phyloP scores from a whole-genome alignment of 2,888 invertebrate species.

The Melanophora roralis region DNA sequence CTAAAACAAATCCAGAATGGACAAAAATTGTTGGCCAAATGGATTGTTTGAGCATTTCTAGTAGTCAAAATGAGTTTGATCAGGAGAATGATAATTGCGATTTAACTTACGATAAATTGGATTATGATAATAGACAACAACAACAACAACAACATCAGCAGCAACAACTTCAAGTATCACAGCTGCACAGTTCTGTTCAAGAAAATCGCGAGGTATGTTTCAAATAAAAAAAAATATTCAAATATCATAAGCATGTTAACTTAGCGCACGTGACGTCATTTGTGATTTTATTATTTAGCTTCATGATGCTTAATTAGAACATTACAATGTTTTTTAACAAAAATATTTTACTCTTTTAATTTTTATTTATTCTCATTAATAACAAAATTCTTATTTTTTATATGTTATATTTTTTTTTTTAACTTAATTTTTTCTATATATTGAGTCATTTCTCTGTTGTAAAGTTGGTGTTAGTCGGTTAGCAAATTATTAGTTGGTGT shows the following conservation, averaged over 20 bases:
- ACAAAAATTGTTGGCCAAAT: constrained; percentile 72
- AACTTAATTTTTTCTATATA: too few relatives aligned
- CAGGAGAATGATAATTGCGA: constrained; percentile 80
- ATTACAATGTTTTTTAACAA: not conserved
- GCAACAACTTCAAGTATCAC: constrained; percentile 59
- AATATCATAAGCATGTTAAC: not conserved
- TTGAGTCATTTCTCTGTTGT: too few relatives aligned
- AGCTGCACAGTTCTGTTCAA: constrained; percentile 63
- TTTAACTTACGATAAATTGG: constrained; percentile 85
- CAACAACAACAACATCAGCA: constrained; percentile 62
- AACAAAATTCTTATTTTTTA: too few relatives aligned
- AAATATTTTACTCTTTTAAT: not conserved
- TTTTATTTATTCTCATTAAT: too few relatives aligned
- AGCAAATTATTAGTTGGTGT: too few relatives aligned
- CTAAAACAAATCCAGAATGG: constrained; percentile 84
- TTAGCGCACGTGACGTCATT: not conserved
- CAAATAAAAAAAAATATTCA: not conserved
- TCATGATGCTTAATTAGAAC: too few relatives aligned
- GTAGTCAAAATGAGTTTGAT: constrained; percentile 76
- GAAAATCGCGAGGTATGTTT: constrained; percentile 84
- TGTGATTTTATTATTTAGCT: not conserved
- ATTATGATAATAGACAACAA: constrained; percentile 79
- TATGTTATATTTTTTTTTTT: too few relatives aligned
- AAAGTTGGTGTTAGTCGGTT: too few relatives aligned
- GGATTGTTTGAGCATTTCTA: constrained; percentile 74